Evolutionary conservation across 2,113 vertebrate genomes (phyloP), one percentile per base, ranked within the genome.

Genomic region (Acrocephalus kingi): DNA sequence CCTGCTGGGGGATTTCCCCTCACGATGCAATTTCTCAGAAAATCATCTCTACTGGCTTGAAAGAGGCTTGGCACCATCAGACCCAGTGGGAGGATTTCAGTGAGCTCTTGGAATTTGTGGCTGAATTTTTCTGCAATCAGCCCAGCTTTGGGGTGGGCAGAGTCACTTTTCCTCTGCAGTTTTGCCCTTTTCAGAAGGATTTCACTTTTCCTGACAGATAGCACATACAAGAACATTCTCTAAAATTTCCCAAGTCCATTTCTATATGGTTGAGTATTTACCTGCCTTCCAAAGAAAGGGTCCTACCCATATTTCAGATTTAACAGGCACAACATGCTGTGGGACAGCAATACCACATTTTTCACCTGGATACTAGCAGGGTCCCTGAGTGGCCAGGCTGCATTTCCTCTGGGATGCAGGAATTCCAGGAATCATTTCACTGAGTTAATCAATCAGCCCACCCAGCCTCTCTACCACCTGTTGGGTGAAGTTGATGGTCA

Each of bases 161-260:
- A 59, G n/a, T 30, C 28, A n/a, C 30, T 85, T 90, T 72, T 69
- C 31, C 59, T 80, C n/a, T 3, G 2, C 28, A 28, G 11, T 49
- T 88, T 58, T 49, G 9, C 15, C 46, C 28, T 92, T 94, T 85
- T 49, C 59, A 74, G 67, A 77, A 68, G 2, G 5, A 19, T 20
- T 59, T 14, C 9, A 9, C 35, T 45, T 75, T 54, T 68, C 21
- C 43, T 78, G 24, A 12, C 35, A 76, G 49, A 52, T 31, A 75
- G 54, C 55, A 41, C 0, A 0, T 11, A 6, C 37, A 66, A 23
- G 7, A 61, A 45, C 6, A 20, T 35, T 33, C 15, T 37, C 41
- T 62, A 13, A 5, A 49, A 46, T 74, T 71, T 58, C 51, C 39
- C 6, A 12, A 15, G 35, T 30, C 51, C 33, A 14, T 56, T 75